Conservation (phyloP, 1,140 invertebrate genomes). For the Drosophila albomicans region DNA sequence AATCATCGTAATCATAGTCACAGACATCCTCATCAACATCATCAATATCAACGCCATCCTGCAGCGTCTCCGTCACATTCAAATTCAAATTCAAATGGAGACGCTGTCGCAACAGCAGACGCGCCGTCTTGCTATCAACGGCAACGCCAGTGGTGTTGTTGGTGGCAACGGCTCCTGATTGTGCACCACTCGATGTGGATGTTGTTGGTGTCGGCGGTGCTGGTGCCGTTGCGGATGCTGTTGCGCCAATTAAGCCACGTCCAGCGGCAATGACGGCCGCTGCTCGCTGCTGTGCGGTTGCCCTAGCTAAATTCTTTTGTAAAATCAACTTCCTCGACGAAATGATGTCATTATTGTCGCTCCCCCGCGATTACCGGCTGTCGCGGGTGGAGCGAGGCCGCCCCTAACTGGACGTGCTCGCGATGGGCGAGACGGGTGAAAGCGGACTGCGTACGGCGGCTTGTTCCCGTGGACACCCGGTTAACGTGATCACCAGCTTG, state of each 20-base stretch:
- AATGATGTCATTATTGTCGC: conserved; percentile 85
- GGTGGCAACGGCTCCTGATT: conserved; percentile 18
- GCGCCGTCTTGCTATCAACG: conserved; percentile 60
- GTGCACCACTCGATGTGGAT: too few species aligned
- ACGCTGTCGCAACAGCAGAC: conserved; percentile 77
- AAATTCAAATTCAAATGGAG: conserved; percentile 82
- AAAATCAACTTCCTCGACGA: conserved; percentile 85
- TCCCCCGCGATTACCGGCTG: conserved; percentile 85
- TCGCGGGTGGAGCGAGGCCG: conserved; percentile 85
- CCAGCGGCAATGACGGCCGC: conserved; percentile 76
- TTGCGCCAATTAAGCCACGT: conserved; percentile 55
- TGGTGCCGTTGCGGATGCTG: conserved; percentile 49
- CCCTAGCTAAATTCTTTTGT: conserved; percentile 85
- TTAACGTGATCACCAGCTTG: conserved; percentile 95
- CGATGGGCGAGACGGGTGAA: conserved; percentile 92
- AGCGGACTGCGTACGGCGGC: conserved; percentile 91
- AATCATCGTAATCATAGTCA: conserved; percentile 49
- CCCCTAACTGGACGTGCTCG: conserved; percentile 95
- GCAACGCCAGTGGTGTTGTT: conserved; percentile 30
- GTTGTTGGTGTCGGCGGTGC: conserved; percentile 32
- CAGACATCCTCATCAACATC: conserved; percentile 80
- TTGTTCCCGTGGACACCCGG: conserved; percentile 93
- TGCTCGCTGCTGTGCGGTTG: conserved; percentile 73
- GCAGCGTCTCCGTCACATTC: conserved; percentile 72
- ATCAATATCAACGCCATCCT: conserved; percentile 81